phyloP scores from a whole-genome alignment of 2,797 vertebrate genomes.

The Megaceryle alcyon region DNA sequence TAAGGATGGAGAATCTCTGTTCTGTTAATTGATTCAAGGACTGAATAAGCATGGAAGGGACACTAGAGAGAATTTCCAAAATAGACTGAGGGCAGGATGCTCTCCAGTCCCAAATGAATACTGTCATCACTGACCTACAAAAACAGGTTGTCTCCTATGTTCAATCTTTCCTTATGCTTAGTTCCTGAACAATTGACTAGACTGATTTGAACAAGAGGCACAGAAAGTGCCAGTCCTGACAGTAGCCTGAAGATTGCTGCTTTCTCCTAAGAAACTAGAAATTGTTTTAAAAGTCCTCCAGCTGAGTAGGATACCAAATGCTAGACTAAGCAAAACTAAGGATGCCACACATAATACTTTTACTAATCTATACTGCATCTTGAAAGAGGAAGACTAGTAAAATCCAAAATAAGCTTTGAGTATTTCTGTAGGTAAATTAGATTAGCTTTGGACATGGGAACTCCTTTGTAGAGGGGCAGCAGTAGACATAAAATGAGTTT shows the following conservation, averaged over 20 bases:
- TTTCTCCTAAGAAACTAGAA: not conserved
- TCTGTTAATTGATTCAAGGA: not conserved
- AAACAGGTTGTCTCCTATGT: constrained; percentile 7
- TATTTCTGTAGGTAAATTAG: not conserved
- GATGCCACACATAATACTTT: not conserved
- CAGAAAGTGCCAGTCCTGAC: not conserved
- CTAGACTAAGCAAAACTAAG: not conserved
- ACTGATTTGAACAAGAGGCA: not conserved
- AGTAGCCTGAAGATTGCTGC: constrained; percentile 5
- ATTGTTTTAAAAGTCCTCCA: constrained; percentile 6
- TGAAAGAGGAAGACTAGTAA: not conserved
- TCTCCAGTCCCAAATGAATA: not conserved
- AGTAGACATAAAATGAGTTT: not conserved
- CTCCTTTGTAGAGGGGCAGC: not conserved
- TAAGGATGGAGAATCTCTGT: not conserved
- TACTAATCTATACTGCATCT: not conserved
- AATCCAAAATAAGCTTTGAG: not conserved
- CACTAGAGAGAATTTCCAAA: not conserved
- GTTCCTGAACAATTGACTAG: not conserved
- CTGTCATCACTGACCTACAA: constrained; percentile 6
- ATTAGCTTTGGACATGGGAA: not conserved
- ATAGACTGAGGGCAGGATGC: not conserved
- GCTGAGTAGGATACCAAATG: not conserved
- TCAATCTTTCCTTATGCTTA: not conserved
- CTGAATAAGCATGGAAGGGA: not conserved